A percentile compares a stretch with the other conserved stretches of the same genome.
These are phyloP conservation scores for Actenoides lindsayi DNA, from an alignment of 2,113 vertebrate species.

Conservation along the genomic window DNA sequence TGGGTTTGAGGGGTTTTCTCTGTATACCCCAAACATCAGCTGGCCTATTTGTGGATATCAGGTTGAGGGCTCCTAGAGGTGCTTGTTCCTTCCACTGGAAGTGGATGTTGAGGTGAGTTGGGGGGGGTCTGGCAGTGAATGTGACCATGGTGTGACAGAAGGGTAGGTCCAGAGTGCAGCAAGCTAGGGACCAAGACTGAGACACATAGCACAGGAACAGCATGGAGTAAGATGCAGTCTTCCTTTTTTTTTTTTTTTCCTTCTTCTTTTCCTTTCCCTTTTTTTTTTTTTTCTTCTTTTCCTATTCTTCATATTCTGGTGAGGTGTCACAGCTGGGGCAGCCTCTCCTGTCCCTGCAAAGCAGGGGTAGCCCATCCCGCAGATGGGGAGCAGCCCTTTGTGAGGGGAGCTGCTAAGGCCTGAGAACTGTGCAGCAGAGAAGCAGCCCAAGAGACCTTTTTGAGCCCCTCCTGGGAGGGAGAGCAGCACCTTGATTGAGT, in stretches of 20 bases:
- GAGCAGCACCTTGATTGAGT: background rate
- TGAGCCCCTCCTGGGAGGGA: background rate
- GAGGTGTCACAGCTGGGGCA: background rate
- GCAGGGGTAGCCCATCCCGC: background rate
- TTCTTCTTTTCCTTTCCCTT: too few relatives aligned
- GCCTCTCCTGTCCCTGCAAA: background rate
- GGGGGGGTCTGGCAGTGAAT: background rate
- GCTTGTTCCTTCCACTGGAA: background rate
- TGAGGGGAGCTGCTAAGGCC: background rate
- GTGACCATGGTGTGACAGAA: background rate
- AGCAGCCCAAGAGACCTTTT: background rate
- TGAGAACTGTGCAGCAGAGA: background rate
- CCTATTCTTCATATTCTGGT: background rate
- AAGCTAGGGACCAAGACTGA: background rate
- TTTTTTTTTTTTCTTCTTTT: background rate
- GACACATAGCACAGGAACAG: background rate
- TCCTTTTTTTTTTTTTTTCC: background rate
- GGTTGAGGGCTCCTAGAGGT: fast-evolving
- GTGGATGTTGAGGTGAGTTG: background rate
- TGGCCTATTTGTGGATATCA: background rate
- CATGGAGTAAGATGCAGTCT: background rate
- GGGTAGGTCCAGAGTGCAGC: background rate
- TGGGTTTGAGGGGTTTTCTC: background rate
- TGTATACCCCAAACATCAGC: fast-evolving
- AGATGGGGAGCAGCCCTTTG: background rate